Conservation (phyloP, 2,797 vertebrate genomes). For the Alca torda region DNA sequence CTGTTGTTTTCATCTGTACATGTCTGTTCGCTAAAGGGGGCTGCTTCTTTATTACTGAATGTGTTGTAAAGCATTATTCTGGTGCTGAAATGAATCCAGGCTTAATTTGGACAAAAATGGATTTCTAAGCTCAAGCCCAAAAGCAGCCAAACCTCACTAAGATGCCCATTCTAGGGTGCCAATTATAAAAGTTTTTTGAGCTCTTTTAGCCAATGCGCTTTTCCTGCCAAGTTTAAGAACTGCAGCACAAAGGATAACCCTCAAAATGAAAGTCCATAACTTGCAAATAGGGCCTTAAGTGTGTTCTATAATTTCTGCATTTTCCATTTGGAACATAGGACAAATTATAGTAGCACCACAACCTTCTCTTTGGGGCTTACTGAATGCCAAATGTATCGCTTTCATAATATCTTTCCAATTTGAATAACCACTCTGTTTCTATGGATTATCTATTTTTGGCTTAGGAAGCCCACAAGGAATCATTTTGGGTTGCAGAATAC, state of each 20-base stretch:
- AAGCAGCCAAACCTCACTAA: neutral
- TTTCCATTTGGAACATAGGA: neutral
- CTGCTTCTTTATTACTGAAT: neutral
- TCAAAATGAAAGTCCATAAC: neutral
- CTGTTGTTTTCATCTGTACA: neutral
- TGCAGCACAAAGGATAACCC: neutral
- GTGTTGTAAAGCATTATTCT: neutral
- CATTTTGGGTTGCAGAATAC: neutral
- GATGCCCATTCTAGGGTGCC: neutral
- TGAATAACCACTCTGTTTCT: neutral
- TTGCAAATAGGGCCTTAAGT: neutral
- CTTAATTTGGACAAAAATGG: neutral
- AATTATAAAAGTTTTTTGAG: neutral
- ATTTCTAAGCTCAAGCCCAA: neutral
- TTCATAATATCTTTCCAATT: neutral
- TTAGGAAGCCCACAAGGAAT: neutral
- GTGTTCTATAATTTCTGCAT: neutral
- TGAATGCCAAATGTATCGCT: neutral
- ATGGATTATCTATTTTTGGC: neutral
- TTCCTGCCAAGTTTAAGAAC: neutral
- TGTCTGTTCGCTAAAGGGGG: neutral
- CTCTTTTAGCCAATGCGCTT: neutral
- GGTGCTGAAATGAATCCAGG: neutral
- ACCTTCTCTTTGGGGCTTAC: neutral
- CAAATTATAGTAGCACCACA: neutral